Percentiles rank a stretch among this genome's conserved stretches.
These are phyloP conservation scores for Chelidonichthys spinosus DNA, from an alignment of 2,797 vertebrate species.

Conservation along the genomic window DNA sequence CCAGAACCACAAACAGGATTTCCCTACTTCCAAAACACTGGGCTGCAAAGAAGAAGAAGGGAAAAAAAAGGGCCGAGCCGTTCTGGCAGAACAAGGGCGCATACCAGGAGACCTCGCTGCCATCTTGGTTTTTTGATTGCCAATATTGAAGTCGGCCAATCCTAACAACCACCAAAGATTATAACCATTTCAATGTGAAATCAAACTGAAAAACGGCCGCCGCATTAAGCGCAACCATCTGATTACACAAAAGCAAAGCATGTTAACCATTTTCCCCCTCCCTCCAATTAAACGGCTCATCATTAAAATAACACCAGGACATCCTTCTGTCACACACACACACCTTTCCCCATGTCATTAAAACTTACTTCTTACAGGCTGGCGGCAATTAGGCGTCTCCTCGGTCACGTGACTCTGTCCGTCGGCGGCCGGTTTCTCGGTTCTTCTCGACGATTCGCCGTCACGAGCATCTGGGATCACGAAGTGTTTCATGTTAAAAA, in stretches of 20 bases:
- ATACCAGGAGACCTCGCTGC: slow-evolving; percentile 36
- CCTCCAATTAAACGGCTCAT: slow-evolving; percentile 48
- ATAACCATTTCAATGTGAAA: slow-evolving; percentile 23
- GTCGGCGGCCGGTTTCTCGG: slow-evolving; percentile 78
- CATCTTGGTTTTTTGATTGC: slow-evolving; percentile 55
- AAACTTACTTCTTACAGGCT: slow-evolving; percentile 94
- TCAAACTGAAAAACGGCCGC: slow-evolving; percentile 39
- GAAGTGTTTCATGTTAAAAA: slow-evolving; percentile 43
- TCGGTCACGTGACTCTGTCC: slow-evolving; percentile 79
- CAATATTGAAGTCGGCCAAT: slow-evolving; percentile 57
- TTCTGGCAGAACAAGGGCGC: slow-evolving; percentile 41
- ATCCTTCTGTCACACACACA: slow-evolving; percentile 54
- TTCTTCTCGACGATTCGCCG: slow-evolving; percentile 76
- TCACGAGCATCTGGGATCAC: slow-evolving; percentile 86
- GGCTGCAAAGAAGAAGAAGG: slow-evolving; percentile 51
- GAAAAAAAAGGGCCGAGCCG: slow-evolving; percentile 36
- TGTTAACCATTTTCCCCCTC: slow-evolving; percentile 32
- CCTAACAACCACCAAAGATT: slow-evolving; percentile 39
- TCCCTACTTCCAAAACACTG: slow-evolving; percentile 72
- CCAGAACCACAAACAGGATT: slow-evolving; percentile 80
- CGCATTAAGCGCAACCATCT: slow-evolving; percentile 13
- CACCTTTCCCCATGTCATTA: slow-evolving; percentile 45
- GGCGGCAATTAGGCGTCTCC: slow-evolving; percentile 81
- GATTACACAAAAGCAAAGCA: slow-evolving; percentile 9
- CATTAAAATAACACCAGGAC: slow-evolving; percentile 56